Conservation (phyloP, 1,140 invertebrate genomes). For the Lutraria rhynchaena region DNA sequence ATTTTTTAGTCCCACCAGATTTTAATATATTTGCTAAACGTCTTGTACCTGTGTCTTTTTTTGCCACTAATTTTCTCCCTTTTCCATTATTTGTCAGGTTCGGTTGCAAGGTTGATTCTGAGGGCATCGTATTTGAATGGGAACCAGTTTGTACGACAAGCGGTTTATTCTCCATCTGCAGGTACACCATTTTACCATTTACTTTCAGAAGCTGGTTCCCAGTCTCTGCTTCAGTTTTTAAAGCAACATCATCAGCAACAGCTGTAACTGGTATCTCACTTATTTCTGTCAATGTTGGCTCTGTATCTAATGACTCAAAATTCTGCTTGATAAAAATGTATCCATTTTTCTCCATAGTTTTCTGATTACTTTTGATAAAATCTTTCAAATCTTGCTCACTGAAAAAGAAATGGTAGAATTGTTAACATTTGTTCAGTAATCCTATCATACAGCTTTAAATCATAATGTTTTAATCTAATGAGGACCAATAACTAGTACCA, state of each 20-base stretch:
- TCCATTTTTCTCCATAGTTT: constrained; percentile 58
- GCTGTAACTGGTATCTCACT: constrained; percentile 35
- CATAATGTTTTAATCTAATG: too few species aligned
- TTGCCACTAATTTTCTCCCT: constrained; percentile 29
- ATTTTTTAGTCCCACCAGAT: constrained; percentile 6
- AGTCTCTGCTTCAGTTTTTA: constrained; percentile 17
- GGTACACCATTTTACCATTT: constrained; percentile 49
- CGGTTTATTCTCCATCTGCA: constrained; percentile 36
- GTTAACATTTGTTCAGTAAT: too few species aligned
- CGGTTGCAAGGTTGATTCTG: neutral
- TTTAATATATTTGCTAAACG: constrained; percentile 41
- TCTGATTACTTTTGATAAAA: constrained; percentile 56
- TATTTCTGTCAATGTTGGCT: constrained; percentile 54
- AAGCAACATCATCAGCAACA: constrained; percentile 11
- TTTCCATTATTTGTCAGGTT: neutral
- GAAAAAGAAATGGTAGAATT: too few species aligned
- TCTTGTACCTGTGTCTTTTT: constrained; percentile 18
- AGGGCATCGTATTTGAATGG: neutral
- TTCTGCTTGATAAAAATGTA: constrained; percentile 58
- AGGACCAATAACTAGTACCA: too few species aligned
- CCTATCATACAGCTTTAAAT: too few species aligned
- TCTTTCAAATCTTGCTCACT: constrained; percentile 61
- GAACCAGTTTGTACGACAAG: neutral
- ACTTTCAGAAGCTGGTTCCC: constrained; percentile 46
- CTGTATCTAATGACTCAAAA: constrained; percentile 52